Evolutionary conservation across 2,888 invertebrate genomes (phyloP), one percentile per base, ranked within the genome.

Genomic region (Lumbricus terrestris): DNA sequence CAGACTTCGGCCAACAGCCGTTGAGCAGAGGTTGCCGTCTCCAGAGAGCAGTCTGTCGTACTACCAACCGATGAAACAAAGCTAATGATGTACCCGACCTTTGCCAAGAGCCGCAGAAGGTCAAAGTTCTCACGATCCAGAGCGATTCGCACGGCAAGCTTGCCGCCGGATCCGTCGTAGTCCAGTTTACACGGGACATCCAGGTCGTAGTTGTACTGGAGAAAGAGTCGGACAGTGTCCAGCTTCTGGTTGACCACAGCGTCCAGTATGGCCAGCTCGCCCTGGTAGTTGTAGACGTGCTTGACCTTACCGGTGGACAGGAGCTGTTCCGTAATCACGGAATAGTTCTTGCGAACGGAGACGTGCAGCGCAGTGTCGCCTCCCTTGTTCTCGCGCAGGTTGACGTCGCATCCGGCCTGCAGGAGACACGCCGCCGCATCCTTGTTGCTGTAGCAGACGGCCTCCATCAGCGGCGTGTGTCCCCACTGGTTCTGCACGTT

Each of bases 401-500:
- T 94, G 89, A 95, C 93, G 92, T 95, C 94, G 92, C 94, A 94
- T 91, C 92, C 93, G 82, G 92, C 92, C 82, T 88, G 29, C 40
- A 94, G 93, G 29, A 95, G 93, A 8, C 93, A 92, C 15, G 94
- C 93, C 23, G 94, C 94, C 16, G 94, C 94, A 89, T 94, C 94
- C 82, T 93, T 94, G 92, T 95, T 94, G 92, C 94, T 95, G 92
- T 95, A 95, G 91, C 94, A 94, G 40, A 94, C 94, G 0, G 94
- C 94, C 90, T 95, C 95, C 94, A 95, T 95, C 34, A 94, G 93
- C 0, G 95, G 94, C 40, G 94, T 95, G 91, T 94, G 92, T 15
- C 94, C 95, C 94, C 94, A 94, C 91, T 95, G 94, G 91, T 95
- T 95, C 92, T 95, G 94, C 89, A 94, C 94, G 92, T 95, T 94